A percentile compares a stretch with the other conserved stretches of the same genome.
Evolutionary conservation across 2,888 invertebrate species (phyloP).

Genomic region (Microctonus hyperodae): DNA sequence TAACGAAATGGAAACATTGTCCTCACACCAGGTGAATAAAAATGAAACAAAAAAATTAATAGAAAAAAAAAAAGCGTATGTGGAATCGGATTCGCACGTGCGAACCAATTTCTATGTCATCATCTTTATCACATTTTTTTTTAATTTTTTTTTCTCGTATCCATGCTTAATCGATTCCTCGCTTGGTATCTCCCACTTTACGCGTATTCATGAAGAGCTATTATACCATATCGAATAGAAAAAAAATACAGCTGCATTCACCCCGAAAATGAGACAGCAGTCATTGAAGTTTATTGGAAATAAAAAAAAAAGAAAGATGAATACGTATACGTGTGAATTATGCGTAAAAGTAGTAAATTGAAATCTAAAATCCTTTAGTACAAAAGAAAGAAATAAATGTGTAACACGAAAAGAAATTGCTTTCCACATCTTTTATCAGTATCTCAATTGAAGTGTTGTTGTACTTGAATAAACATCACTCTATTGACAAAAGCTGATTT

Average conservation of each 20-base stretch:
- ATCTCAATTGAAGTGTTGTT: too few relatives aligned
- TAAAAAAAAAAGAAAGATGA: not conserved
- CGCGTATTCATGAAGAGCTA: not conserved
- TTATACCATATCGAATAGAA: not conserved
- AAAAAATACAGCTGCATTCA: not conserved
- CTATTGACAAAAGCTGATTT: not conserved
- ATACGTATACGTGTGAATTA: not conserved
- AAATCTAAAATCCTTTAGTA: slow-evolving; percentile 23
- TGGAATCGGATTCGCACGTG: slow-evolving; percentile 13
- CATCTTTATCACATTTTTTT: slow-evolving; percentile 17
- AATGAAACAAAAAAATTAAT: not conserved
- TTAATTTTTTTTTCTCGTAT: not conserved
- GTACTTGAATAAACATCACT: not conserved
- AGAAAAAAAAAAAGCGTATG: not conserved
- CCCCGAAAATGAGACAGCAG: not conserved
- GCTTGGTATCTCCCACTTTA: not conserved
- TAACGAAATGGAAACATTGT: not conserved
- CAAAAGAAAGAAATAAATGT: slow-evolving; percentile 12
- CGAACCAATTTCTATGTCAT: slow-evolving; percentile 2
- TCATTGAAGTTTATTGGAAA: not conserved
- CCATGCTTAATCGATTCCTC: not conserved
- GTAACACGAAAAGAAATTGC: too few relatives aligned
- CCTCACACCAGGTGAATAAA: not conserved
- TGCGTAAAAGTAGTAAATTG: slow-evolving; percentile 17
- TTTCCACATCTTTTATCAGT: too few relatives aligned